Conservation (phyloP, 2,797 vertebrate species). For the Thunnus albacares region DNA sequence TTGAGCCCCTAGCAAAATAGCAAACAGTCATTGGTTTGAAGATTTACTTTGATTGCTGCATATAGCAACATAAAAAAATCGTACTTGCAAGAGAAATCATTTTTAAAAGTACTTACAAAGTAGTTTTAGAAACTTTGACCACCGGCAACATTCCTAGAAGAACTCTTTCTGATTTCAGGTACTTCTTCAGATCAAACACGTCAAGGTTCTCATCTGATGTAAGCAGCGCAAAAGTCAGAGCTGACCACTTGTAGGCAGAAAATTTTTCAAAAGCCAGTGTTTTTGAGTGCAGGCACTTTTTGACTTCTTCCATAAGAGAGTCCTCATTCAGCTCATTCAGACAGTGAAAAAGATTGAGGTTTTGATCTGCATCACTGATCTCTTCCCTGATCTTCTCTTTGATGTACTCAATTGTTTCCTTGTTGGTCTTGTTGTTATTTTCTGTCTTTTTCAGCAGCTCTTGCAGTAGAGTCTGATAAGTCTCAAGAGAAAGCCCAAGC, state of each 20-base stretch:
- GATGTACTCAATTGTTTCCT: constrained; percentile 52
- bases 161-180: constrained; percentile 62
- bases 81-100: background rate
- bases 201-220: constrained; percentile 53
- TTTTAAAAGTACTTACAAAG: constrained; percentile 60
- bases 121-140: constrained; percentile 54
- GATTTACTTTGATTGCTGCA: background rate
- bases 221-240: constrained; percentile 62
- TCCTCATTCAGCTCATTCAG: constrained; percentile 14
- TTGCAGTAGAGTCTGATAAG: constrained; percentile 25
- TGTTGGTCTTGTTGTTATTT: background rate
- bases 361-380: constrained; percentile 37
- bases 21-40: too few relatives aligned
- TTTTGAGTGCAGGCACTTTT: constrained; percentile 35
- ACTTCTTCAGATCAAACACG: constrained; percentile 70
- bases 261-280: constrained; percentile 27
- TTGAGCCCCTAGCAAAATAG: too few relatives aligned
- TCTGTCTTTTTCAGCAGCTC: constrained; percentile 26
- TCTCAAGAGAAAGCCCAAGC: constrained; percentile 58
- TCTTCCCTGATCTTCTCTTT: constrained; percentile 36
- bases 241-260: constrained; percentile 57
- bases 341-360: background rate
- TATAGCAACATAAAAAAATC: too few relatives aligned
- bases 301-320: constrained; percentile 54
- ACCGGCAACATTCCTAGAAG: constrained; percentile 68